Conservation (phyloP, 2,113 vertebrate genomes). For the Cyanoliseus patagonus region DNA sequence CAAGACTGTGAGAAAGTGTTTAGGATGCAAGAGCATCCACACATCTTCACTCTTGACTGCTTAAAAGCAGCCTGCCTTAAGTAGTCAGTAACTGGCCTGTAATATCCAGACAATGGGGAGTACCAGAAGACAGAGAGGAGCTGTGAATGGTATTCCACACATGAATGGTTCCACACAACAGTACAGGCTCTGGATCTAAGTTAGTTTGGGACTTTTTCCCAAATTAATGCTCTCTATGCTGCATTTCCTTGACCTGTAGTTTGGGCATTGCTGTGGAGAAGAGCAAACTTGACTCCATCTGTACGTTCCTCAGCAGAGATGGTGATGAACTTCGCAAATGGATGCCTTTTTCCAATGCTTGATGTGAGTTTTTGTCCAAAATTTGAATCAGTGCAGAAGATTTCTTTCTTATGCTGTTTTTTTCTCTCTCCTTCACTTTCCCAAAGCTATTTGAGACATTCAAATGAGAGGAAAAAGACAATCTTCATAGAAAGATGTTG, state of each 20-base stretch:
- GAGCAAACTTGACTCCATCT: neutral
- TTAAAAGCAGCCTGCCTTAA: neutral
- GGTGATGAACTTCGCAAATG: rapidly evolving
- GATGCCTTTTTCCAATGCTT: neutral
- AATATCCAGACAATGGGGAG: neutral
- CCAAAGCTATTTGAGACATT: neutral
- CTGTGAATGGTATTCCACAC: neutral
- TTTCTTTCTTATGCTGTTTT: neutral
- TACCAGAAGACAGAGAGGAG: neutral
- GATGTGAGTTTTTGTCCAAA: neutral
- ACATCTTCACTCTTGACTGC: neutral
- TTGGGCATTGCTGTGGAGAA: neutral
- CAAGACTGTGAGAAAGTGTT: neutral
- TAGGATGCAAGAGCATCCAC: neutral
- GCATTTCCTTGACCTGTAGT: neutral
- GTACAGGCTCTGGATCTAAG: neutral
- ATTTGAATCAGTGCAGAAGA: neutral
- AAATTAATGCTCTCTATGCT: neutral
- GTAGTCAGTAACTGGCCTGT: neutral
- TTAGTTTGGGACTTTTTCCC: neutral
- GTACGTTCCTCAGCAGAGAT: neutral
- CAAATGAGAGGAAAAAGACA: neutral
- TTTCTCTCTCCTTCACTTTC: neutral
- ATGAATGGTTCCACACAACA: too few relatives aligned
- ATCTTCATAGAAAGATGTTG: neutral